A percentile compares a stretch with the other conserved stretches of the same genome.
Evolutionary conservation across 1,140 invertebrate species (phyloP).

Genomic region (Diplogasteroides magnus): DNA sequence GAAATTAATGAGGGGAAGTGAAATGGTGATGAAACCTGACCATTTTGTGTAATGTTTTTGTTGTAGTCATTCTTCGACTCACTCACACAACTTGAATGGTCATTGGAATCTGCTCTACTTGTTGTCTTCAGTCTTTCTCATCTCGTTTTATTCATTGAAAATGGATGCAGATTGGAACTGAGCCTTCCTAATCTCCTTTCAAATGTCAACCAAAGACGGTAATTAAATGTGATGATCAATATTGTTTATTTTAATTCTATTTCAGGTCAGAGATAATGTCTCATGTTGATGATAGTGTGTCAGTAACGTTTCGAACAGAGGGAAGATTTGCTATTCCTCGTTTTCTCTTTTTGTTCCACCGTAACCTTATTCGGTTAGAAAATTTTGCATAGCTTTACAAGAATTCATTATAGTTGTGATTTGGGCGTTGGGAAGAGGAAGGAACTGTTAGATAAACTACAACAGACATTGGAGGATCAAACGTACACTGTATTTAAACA

Average conservation of each 20-base stretch:
- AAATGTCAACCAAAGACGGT: neutral
- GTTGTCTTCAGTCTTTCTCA: conserved; percentile 14
- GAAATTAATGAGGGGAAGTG: neutral
- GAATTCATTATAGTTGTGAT: neutral
- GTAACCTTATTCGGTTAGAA: conserved; percentile 14
- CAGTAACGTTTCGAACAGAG: neutral
- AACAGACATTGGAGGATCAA: conserved; percentile 16
- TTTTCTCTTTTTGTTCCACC: conserved; percentile 13
- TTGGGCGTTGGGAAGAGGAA: neutral
- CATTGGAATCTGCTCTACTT: conserved; percentile 2
- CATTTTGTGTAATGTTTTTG: neutral
- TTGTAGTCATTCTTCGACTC: conserved; percentile 14
- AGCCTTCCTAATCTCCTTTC: neutral
- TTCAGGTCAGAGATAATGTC: neutral
- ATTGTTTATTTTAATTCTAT: neutral
- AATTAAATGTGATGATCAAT: neutral
- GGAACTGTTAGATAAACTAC: conserved; percentile 22
- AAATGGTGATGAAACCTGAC: neutral
- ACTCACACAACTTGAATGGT: conserved; percentile 8
- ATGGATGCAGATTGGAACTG: conserved; percentile 14
- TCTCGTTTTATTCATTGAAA: conserved; percentile 19
- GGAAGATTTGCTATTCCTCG: conserved; percentile 11
- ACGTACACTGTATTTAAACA: conserved; percentile 13
- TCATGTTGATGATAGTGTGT: neutral
- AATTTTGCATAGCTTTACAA: neutral